Evolutionary conservation across 2,797 vertebrate species (phyloP).

Genomic region (Fistularia commersonii): DNA sequence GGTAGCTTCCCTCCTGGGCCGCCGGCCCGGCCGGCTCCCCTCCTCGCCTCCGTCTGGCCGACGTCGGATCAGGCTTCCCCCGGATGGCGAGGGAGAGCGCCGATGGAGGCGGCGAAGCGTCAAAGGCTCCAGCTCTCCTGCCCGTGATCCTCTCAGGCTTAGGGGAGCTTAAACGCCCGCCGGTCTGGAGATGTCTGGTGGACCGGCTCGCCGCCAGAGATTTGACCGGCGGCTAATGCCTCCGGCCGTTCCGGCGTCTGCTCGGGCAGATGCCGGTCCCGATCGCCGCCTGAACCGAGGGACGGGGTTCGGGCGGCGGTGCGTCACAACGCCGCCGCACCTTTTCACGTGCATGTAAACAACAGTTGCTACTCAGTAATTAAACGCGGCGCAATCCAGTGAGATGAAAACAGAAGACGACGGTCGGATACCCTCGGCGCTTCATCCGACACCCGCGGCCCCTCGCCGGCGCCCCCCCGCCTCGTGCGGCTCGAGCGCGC

Average conservation of each 20-base stretch:
- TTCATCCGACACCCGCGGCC: constrained; percentile 45
- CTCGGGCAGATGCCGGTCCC: constrained; percentile 31
- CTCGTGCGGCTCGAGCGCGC: constrained; percentile 69
- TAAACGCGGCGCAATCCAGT: constrained; percentile 62
- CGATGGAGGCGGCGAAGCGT: constrained; percentile 60
- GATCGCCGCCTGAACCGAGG: constrained; percentile 20
- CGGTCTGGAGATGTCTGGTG: constrained; percentile 53
- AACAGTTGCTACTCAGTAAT: constrained; percentile 63
- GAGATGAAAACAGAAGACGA: constrained; percentile 64
- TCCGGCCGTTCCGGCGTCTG: constrained; percentile 30
- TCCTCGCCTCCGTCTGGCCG: constrained; percentile 51
- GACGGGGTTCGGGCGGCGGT: constrained; percentile 15
- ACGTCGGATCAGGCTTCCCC: constrained; percentile 55
- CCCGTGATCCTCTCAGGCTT: constrained; percentile 71
- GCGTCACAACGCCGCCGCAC: constrained; percentile 46
- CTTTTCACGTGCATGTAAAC: constrained; percentile 71
- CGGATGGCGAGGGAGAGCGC: constrained; percentile 57
- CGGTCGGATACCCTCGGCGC: constrained; percentile 53
- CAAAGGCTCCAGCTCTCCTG: constrained; percentile 68
- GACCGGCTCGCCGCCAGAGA: constrained; percentile 54
- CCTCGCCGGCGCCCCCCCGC: constrained; percentile 30
- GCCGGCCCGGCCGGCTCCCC: constrained; percentile 38
- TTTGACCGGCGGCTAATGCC: constrained; percentile 40
- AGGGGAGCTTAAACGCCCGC: constrained; percentile 65
- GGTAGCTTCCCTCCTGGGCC: constrained; percentile 48